phyloP scores from a whole-genome alignment of 1,140 invertebrate species.

The Gonatopus flavifemur region DNA sequence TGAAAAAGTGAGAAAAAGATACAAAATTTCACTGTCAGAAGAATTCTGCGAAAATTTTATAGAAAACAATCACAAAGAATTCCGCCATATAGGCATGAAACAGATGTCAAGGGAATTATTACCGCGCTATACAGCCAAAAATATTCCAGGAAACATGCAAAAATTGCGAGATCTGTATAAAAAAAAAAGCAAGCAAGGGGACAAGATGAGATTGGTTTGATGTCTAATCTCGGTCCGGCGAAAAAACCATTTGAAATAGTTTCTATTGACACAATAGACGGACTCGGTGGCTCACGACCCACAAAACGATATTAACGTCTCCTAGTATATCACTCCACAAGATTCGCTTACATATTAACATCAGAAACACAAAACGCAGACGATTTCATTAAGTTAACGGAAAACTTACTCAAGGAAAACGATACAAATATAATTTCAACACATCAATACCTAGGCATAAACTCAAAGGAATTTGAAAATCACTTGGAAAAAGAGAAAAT shows the following conservation, averaged over 20 bases:
- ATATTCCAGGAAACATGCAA: background rate
- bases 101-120: background rate
- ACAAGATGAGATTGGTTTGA: conserved; percentile 29
- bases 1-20: background rate
- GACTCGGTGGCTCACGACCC: too few relatives aligned
- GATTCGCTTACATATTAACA: conserved; percentile 38
- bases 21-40: background rate
- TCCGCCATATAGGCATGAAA: background rate
- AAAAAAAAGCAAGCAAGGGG: conserved; percentile 41
- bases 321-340: conserved; percentile 21
- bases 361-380: conserved; percentile 36
- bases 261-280: conserved; percentile 36
- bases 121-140: background rate
- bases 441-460: conserved; percentile 44
- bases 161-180: background rate
- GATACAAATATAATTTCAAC: conserved; percentile 30
- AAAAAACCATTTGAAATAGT: conserved; percentile 44
- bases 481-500: conserved; percentile 32
- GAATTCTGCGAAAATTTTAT: background rate
- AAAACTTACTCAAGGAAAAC: background rate
- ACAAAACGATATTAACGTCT: background rate
- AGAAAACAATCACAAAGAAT: background rate
- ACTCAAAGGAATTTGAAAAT: conserved; percentile 39
- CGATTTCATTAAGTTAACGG: conserved; percentile 37
- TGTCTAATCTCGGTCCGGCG: conserved; percentile 42